A percentile compares a stretch with the other conserved stretches of the same genome.
phyloP scores from a whole-genome alignment of 2,888 invertebrate genomes.

The Tridacna gigas region DNA sequence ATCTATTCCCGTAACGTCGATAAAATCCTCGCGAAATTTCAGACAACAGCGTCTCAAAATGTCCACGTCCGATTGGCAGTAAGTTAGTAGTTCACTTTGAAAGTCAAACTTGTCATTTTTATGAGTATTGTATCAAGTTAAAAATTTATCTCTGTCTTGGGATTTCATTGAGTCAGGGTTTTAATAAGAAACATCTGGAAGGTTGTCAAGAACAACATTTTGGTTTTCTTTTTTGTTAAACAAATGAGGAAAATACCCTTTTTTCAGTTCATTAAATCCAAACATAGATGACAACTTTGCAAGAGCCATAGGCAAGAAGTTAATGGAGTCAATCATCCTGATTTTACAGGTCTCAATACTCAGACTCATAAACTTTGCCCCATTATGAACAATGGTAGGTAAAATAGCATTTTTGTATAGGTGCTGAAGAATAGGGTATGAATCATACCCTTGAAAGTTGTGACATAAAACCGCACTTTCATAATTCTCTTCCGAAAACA shows the following conservation, averaged over 20 bases:
- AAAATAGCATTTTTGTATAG: slow-evolving; percentile 53
- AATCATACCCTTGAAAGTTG: slow-evolving; percentile 61
- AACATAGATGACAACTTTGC: slow-evolving; percentile 57
- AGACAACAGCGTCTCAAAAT: slow-evolving; percentile 44
- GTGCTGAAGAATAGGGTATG: slow-evolving; percentile 54
- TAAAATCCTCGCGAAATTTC: slow-evolving; percentile 42
- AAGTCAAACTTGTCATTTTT: too few relatives aligned
- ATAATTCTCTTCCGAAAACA: slow-evolving; percentile 57
- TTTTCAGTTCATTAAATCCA: slow-evolving; percentile 48
- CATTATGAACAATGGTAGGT: slow-evolving; percentile 53
- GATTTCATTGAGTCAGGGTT: slow-evolving; percentile 59
- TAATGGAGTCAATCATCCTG: slow-evolving; percentile 51
- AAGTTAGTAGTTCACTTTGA: slow-evolving; percentile 42
- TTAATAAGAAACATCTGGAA: slow-evolving; percentile 54
- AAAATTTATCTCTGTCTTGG: slow-evolving; percentile 32
- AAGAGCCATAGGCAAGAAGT: slow-evolving; percentile 57
- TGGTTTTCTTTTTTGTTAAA: slow-evolving; percentile 55
- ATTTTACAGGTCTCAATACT: slow-evolving; percentile 41
- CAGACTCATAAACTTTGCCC: slow-evolving; percentile 33
- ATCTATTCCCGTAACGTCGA: slow-evolving; percentile 52
- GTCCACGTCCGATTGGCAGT: slow-evolving; percentile 24
- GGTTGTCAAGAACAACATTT: slow-evolving; percentile 25
- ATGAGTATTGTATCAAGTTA: too few relatives aligned
- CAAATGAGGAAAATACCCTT: slow-evolving; percentile 60
- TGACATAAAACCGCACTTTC: slow-evolving; percentile 54